These are phyloP conservation scores for Leuciscus idus DNA, from an alignment of 2,113 vertebrate species.

Conservation along the genomic window DNA sequence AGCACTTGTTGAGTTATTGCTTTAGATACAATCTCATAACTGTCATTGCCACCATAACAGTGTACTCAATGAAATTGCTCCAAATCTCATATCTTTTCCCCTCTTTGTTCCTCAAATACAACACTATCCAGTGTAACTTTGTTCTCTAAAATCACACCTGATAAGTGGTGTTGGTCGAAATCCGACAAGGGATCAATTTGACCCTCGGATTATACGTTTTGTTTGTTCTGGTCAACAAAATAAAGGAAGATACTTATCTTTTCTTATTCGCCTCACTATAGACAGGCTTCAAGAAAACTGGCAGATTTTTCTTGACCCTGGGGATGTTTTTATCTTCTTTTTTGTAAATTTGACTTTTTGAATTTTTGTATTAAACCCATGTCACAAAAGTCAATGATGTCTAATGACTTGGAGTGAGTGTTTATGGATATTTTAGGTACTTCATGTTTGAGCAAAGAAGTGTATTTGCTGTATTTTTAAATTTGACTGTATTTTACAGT, in stretches of 20 bases:
- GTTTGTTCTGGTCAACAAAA: conserved; percentile 26
- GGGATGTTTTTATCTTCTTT: background rate
- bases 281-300: conserved; percentile 27
- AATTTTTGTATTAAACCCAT: background rate
- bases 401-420: too few relatives aligned
- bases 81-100: conserved; percentile 11
- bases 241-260: conserved; percentile 56
- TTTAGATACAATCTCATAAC: conserved; percentile 35
- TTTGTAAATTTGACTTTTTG: background rate
- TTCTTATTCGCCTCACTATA: conserved; percentile 44
- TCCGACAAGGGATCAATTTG: conserved; percentile 48
- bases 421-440: too few relatives aligned
- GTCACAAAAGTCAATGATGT: background rate
- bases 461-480: too few relatives aligned
- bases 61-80: conserved; percentile 31
- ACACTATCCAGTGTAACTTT: background rate
- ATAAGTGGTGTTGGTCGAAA: conserved; percentile 51
- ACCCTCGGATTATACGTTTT: conserved; percentile 50
- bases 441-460: too few relatives aligned
- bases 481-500: too few relatives aligned
- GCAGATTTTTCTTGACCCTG: conserved; percentile 16
- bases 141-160: conserved; percentile 46
- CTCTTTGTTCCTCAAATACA: conserved; percentile 32
- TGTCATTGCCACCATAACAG: conserved; percentile 1
- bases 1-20: conserved; percentile 23